phyloP scores from a whole-genome alignment of 2,888 invertebrate species.

The Sympetrum striolatum region DNA sequence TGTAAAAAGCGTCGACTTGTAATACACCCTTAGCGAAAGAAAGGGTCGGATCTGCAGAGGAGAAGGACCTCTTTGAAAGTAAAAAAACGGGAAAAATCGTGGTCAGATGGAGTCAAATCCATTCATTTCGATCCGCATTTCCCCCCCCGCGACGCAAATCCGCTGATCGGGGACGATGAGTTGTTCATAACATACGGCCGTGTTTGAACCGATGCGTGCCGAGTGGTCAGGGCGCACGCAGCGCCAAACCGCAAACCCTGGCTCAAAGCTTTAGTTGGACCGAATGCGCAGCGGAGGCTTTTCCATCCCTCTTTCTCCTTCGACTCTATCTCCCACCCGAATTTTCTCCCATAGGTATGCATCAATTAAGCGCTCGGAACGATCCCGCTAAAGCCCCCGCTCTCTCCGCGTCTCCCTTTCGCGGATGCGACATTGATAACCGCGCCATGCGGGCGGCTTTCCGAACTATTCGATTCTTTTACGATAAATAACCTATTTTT shows the following conservation, averaged over 20 bases:
- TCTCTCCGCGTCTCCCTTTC: neutral
- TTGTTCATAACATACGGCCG: neutral
- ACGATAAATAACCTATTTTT: too few relatives aligned
- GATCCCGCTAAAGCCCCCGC: neutral
- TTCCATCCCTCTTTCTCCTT: neutral
- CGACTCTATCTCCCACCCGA: neutral
- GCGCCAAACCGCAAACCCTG: neutral
- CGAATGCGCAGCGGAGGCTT: neutral
- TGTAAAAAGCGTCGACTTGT: too few relatives aligned
- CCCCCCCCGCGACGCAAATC: neutral
- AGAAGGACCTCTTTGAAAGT: neutral
- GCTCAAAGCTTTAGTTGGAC: neutral
- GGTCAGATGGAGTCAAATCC: neutral
- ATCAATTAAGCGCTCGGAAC: neutral
- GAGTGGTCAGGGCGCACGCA: neutral
- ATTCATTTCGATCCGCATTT: neutral
- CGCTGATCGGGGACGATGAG: neutral
- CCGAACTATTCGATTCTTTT: too few relatives aligned
- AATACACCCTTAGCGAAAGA: too few relatives aligned
- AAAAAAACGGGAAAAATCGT: neutral
- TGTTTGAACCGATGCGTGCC: neutral
- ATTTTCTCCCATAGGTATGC: neutral
- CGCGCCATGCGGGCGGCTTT: neutral
- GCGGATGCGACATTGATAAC: neutral
- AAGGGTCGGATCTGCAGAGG: too few relatives aligned